phyloP scores from a whole-genome alignment of 2,113 vertebrate species.

The Bucco capensis region DNA sequence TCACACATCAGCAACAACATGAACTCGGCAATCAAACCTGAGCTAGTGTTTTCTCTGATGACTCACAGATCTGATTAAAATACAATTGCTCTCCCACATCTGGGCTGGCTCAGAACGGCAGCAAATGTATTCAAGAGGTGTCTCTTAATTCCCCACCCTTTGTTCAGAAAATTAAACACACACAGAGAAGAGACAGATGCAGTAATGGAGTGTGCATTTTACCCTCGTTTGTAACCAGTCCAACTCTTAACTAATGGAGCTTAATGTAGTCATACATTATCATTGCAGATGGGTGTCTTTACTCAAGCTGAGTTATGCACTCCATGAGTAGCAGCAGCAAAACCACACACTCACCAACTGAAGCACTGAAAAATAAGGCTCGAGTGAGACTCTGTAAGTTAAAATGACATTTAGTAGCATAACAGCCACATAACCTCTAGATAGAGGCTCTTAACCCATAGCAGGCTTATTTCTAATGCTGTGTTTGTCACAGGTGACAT shows the following conservation, averaged over 20 bases:
- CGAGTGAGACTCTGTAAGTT: background rate
- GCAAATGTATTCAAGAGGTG: background rate
- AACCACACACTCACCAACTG: accelerated
- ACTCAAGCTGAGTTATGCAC: background rate
- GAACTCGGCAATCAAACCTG: background rate
- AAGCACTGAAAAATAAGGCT: background rate
- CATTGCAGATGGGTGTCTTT: background rate
- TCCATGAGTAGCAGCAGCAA: background rate
- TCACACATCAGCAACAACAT: constrained; percentile 11
- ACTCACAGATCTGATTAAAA: constrained; percentile 33
- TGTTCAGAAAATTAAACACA: constrained; percentile 2
- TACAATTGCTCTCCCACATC: background rate
- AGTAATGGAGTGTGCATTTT: background rate
- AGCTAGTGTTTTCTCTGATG: background rate
- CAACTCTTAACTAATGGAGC: constrained; percentile 29
- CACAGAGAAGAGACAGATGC: background rate
- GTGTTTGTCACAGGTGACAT: constrained; percentile 27
- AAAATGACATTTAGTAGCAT: constrained; percentile 29
- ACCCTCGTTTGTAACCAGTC: background rate
- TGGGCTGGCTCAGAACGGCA: background rate
- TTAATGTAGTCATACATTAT: background rate
- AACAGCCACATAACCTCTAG: constrained; percentile 23
- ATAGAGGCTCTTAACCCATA: background rate
- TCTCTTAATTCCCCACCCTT: constrained; percentile 18
- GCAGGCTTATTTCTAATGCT: background rate